phyloP scores from a whole-genome alignment of 37 sponge, comb jelly and placozoan genomes.

The Aplysina aerophoba region DNA sequence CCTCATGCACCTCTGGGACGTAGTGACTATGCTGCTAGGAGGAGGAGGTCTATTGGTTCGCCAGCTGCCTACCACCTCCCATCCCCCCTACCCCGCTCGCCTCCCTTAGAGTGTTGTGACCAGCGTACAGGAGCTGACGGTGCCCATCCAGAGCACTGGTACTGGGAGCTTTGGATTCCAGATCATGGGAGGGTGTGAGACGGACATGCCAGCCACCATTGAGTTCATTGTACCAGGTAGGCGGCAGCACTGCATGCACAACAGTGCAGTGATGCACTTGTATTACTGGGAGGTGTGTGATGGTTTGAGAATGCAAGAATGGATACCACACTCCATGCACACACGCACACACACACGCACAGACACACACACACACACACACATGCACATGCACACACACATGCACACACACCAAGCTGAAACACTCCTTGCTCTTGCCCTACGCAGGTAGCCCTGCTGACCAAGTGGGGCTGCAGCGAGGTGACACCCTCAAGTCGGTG shows the following conservation, averaged over 20 bases:
- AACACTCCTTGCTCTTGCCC: no score
- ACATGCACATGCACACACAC: neutral
- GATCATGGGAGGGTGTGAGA: slow-evolving; percentile 66
- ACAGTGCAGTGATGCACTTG: no score
- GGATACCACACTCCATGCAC: neutral
- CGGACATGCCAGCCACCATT: slow-evolving; percentile 43
- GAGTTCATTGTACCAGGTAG: slow-evolving; percentile 66
- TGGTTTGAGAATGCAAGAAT: neutral
- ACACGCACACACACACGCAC: no score
- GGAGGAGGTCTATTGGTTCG: no score
- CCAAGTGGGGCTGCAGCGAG: slow-evolving; percentile 36
- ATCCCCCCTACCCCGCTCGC: neutral
- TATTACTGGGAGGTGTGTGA: no score
- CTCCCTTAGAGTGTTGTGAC: neutral
- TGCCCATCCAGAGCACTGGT: slow-evolving; percentile 50
- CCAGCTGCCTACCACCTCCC: neutral
- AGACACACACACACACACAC: neutral
- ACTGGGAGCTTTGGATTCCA: slow-evolving; percentile 77
- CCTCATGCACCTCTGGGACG: neutral
- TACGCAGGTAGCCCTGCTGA: slow-evolving; percentile 70
- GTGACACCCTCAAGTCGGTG: slow-evolving; percentile 56
- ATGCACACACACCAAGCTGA: neutral
- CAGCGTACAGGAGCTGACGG: neutral
- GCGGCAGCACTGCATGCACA: neutral
- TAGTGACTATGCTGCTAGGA: no score